Conservation (phyloP, 2,888 invertebrate genomes). For the Neria commutata region DNA sequence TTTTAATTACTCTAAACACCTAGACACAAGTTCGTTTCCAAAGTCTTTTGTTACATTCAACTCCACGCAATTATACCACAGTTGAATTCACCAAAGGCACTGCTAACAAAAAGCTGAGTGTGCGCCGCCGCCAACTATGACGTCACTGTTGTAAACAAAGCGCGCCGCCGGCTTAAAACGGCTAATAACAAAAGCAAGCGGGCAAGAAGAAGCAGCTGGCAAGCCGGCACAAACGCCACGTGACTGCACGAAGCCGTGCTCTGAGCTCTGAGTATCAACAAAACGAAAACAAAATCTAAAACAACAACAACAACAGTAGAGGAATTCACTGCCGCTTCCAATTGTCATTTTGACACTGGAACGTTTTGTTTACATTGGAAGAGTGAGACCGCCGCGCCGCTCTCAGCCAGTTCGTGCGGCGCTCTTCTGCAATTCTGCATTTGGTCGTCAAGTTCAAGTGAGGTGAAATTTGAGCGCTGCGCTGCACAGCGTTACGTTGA, state of each 20-base stretch:
- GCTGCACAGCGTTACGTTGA: no score
- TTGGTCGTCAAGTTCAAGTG: conserved; percentile 55
- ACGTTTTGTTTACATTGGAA: conserved; percentile 43
- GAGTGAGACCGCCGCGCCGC: conserved; percentile 7
- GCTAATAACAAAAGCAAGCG: not conserved
- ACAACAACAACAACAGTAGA: not conserved
- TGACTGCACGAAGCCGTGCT: not conserved
- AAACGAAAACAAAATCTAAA: conserved; percentile 40
- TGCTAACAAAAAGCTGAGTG: no score
- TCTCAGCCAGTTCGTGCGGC: conserved; percentile 17
- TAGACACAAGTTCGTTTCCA: conserved; percentile 24
- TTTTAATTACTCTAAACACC: no score
- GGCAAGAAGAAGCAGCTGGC: conserved; percentile 2
- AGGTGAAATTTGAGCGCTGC: conserved; percentile 42
- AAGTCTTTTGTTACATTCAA: conserved; percentile 25
- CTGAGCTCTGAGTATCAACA: conserved; percentile 24
- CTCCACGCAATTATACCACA: not conserved
- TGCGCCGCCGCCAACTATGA: conserved; percentile 38
- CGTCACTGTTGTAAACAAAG: conserved; percentile 47
- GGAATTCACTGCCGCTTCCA: conserved; percentile 22
- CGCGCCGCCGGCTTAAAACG: conserved; percentile 22
- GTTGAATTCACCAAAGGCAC: conserved; percentile 5
- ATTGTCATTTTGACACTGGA: conserved; percentile 37
- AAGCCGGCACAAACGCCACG: conserved; percentile 4
- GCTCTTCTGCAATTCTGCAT: conserved; percentile 50